Percentiles rank a stretch among this genome's conserved stretches.
phyloP scores from a whole-genome alignment of 2,888 invertebrate genomes.

The Slavum lentiscoides region DNA sequence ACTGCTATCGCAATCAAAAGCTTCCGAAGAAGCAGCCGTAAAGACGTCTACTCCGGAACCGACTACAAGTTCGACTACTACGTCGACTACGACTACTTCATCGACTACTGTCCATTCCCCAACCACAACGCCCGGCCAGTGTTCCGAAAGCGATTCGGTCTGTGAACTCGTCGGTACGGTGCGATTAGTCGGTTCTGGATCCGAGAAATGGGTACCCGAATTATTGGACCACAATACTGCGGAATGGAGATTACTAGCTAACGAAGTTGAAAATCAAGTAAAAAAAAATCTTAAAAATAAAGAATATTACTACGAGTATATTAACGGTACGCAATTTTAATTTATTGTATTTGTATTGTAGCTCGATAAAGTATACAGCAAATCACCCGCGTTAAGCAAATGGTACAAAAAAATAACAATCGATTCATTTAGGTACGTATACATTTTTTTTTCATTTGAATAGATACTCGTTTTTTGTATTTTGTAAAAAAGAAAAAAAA shows the following conservation, averaged over 20 bases:
- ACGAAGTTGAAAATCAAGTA: slow-evolving; percentile 80
- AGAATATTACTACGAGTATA: not conserved
- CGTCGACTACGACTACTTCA: slow-evolving; percentile 70
- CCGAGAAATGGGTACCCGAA: slow-evolving; percentile 82
- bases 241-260: slow-evolving; percentile 82
- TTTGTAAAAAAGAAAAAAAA: too few relatives aligned
- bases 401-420: slow-evolving; percentile 86
- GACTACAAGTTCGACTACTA: slow-evolving; percentile 7
- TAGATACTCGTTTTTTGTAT: too few relatives aligned
- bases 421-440: slow-evolving; percentile 73
- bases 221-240: slow-evolving; percentile 81
- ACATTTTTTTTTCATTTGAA: not conserved
- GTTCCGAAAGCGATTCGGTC: slow-evolving; percentile 64
- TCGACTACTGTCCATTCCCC: slow-evolving; percentile 71
- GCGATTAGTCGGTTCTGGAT: slow-evolving; percentile 71
- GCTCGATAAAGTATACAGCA: slow-evolving; percentile 82
- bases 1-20: slow-evolving; percentile 66
- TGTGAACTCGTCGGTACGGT: slow-evolving; percentile 87
- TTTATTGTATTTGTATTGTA: slow-evolving; percentile 61
- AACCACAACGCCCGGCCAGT: slow-evolving; percentile 78
- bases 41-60: slow-evolving; percentile 65
- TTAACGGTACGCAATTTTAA: not conserved
- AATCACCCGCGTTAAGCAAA: slow-evolving; percentile 72
- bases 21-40: slow-evolving; percentile 62
- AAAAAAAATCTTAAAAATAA: slow-evolving; percentile 44